Evolutionary conservation across 30 jellyfish, hydroid and myxozoan genomes (phyloP), one percentile per base, ranked within the genome.

Genomic region (Morbakka virulenta): DNA sequence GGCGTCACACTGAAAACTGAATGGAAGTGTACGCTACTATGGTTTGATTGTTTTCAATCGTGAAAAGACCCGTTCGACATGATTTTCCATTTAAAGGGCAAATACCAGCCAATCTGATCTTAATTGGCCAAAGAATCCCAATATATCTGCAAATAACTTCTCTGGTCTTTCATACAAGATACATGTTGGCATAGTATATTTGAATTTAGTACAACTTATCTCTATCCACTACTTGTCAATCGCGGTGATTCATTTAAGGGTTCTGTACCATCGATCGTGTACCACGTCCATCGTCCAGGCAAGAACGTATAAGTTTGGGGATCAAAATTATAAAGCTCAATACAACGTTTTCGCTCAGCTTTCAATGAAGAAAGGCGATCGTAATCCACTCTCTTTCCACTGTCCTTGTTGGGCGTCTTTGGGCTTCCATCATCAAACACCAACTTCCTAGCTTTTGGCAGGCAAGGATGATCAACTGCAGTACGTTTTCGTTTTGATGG

Each of bases 1-100:
- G 57, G 57, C 57, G 57, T 41, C 57, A 41, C 57, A 41, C 57
- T 41, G 57, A 41, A n/a, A n/a, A 41, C 57, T 41, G 57, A 41
- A 41, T 41, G 57, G 57, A 41, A 9, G 57, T 41, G 57, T 41
- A 41, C 9, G 57, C 57, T 41, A 41, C 57, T 41, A 41, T 9
- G 17, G 57, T 17, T 41, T 17, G 17, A 41, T 41, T 41, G 57
- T 41, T 41, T 9, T 41, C 17, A 17, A 41, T 6, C 13, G 17
- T 41, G 57, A 41, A 17, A 41, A 41, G 13, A 9, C 9, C 9
- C 57, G 57, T 17, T 6, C 57, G 13, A 41, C 17, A 6, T 17
- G 9, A 17, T 17, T 41, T 9, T 6, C 57, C 57, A 6, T 6
- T 41, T 41, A 6, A 41, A 9, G 17, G 9, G 57, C 13, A 9